Conservation (phyloP, 2,888 invertebrate genomes). For the Holacanthella duospinosa region DNA sequence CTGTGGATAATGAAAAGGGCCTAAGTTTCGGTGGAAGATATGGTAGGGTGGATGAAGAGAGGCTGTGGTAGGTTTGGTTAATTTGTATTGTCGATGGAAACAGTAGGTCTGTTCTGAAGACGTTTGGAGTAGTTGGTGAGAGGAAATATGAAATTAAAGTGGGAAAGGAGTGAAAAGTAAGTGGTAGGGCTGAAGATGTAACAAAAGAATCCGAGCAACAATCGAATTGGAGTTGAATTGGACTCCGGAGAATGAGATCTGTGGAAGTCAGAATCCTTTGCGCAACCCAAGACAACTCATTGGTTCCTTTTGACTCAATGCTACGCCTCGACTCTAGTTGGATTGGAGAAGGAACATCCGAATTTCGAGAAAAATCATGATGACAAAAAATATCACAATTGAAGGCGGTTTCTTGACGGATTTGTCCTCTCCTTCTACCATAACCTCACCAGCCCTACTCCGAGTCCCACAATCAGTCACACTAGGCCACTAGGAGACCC, state of each 20-base stretch:
- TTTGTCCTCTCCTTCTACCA: background rate
- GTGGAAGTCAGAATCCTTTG: slow-evolving; percentile 3
- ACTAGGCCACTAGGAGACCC: too few species aligned
- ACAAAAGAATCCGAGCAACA: slow-evolving; percentile 13
- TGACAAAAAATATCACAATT: background rate
- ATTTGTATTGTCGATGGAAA: too few species aligned
- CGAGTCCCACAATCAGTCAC: too few species aligned
- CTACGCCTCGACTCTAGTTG: background rate
- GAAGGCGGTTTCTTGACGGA: background rate
- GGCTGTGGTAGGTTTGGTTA: too few species aligned
- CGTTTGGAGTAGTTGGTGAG: too few species aligned
- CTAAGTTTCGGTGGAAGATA: too few species aligned
- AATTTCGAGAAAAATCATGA: background rate
- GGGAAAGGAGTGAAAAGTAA: background rate
- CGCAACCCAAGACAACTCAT: background rate
- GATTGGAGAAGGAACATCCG: background rate
- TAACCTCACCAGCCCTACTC: background rate
- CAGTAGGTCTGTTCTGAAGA: too few species aligned
- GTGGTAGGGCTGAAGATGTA: background rate
- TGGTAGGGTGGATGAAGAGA: too few species aligned
- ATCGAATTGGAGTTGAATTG: slow-evolving; percentile 30
- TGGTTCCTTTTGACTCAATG: background rate
- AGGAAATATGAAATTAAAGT: background rate
- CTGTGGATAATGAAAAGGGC: too few species aligned
- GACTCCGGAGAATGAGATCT: slow-evolving; percentile 28